Evolutionary conservation across 2,797 vertebrate genomes (phyloP), one percentile per base, ranked within the genome.

Genomic region (Selene dorsalis): DNA sequence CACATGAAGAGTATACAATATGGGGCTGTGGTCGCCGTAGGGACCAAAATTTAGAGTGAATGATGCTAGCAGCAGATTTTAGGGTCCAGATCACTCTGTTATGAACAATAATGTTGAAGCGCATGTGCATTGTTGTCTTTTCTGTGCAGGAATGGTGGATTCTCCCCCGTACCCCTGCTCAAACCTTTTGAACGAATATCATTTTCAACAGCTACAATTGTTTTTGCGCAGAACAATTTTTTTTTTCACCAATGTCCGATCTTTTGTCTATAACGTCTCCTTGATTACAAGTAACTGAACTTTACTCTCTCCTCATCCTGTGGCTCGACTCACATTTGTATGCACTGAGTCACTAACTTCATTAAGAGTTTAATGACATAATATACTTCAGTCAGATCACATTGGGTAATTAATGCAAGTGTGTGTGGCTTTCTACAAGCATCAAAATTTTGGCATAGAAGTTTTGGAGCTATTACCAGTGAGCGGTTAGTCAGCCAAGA

Each of bases 401-500:
- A 0, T 38, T 22, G 39, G 62, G 45, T 80, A 82, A 84, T 88
- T 84, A 85, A 83, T 80, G 66, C 74, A 73, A 78, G 76, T 85
- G 80, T 85, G 77, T 79, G 84, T 81, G 47, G 64, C 43, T 77
- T 66, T 82, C 73, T 75, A 63, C 65, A 43, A 67, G 69, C 70
- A 70, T 84, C 75, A 59, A 59, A 28, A 79, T 86, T 52, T 83
- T 83, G 78, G 82, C 87, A 59, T 68, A 22, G 20, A 22, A 26
- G 38, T 26, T 52, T 47, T 77, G 71, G 79, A 83, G 68, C 72
- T 43, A 22, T 75, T 82, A 83, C 62, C 69, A 81, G 84, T 14
- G 68, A 81, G 43, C 4, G 13, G 18, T 71, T 69, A 45, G 53
- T 78, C 58, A 13, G 78, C 87, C 88, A 89, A 85, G 85, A 87